Conservation (phyloP, 2,888 invertebrate species). For the Acanthococcus lagerstroemiae region DNA sequence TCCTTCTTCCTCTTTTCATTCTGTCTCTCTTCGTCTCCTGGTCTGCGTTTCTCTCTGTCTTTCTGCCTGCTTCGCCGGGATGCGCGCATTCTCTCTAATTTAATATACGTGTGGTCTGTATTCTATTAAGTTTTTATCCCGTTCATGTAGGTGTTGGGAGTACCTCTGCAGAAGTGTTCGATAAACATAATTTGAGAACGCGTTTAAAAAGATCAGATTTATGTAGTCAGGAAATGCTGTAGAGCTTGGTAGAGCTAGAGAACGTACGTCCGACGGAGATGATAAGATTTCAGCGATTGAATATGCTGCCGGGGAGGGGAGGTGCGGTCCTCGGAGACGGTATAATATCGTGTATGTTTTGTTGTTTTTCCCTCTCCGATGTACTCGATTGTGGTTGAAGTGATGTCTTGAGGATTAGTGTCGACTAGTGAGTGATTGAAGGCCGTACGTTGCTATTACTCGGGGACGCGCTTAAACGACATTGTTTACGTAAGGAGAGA, state of each 20-base stretch:
- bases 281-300: background rate
- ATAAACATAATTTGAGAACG: slow-evolving; percentile 19
- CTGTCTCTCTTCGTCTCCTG: background rate
- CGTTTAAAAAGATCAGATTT: background rate
- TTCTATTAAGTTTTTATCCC: slow-evolving; percentile 14
- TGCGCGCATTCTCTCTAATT: slow-evolving; percentile 15
- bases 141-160: background rate
- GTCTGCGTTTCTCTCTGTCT: slow-evolving; percentile 1
- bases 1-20: background rate
- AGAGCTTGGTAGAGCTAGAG: no score
- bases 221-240: background rate
- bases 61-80: no score
- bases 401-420: no score
- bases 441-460: no score
- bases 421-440: no score
- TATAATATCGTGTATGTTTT: no score
- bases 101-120: slow-evolving; percentile 28
- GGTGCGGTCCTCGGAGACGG: background rate
- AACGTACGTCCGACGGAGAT: background rate
- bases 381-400: no score
- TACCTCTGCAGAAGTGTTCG: slow-evolving; percentile 13
- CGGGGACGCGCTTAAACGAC: no score
- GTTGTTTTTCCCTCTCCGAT: no score
- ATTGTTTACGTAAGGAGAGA: no score
- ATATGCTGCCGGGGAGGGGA: background rate